Evolutionary conservation across 2,113 vertebrate species (phyloP), one percentile per base, ranked within the genome.

Genomic region (Pandion haliaetus): DNA sequence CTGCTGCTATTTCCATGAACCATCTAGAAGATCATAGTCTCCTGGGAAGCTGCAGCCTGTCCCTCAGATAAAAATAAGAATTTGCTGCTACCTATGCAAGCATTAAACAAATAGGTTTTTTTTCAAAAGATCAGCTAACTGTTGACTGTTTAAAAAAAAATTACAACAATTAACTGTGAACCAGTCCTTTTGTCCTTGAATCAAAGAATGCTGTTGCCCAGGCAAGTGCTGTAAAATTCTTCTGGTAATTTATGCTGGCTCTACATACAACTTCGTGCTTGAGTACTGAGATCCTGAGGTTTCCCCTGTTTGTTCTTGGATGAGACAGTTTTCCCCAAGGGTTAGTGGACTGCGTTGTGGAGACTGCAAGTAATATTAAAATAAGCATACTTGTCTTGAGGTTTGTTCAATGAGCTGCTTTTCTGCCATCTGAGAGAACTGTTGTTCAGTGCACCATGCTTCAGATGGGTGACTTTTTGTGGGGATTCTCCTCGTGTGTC

Each of bases 171-270:
- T 88, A 85, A 55, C 50, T 70, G 23, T 77, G 88, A 93, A 52
- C 62, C 29, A 73, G 71, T 83, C 40, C 52, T 94, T 62, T 74
- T 84, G 18, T 91, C 69, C 65, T 84, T 72, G 52, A 92, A 82
- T 95, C 80, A 86, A 77, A 88, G 77, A 65, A 42, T 50, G 34
- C 38, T 80, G 70, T 80, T 95, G 91, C 80, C 91, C 77, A 90
- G 94, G 66, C 94, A 94, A 92, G 76, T 58, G 95, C 82, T 77
- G 70, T 85, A 40, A 85, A 91, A 76, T 91, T 94, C 65, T 74
- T 88, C 44, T 84, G 59, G 32, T 96, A 61, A 74, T 91, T 93
- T 95, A 73, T 80, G 70, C 89, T 90, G 88, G 81, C 86, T 57
- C 36, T 84, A 7, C 12, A 4, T 71, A 40, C 40, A 76, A 3